These are phyloP conservation scores for Zenarchopterus dispar DNA, from an alignment of 2,797 vertebrate species.

Conservation along the genomic window DNA sequence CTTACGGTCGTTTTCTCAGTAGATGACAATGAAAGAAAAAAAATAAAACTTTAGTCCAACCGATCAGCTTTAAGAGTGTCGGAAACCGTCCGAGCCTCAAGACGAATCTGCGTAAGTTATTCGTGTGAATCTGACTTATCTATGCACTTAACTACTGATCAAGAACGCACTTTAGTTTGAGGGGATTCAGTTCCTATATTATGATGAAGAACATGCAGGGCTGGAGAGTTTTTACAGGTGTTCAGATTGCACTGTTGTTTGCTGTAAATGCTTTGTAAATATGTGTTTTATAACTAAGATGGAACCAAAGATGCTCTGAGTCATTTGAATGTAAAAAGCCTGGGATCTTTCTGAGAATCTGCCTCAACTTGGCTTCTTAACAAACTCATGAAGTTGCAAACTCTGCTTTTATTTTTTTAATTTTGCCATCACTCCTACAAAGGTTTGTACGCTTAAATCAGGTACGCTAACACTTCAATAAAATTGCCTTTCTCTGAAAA, in stretches of 20 bases:
- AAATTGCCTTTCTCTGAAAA: slow-evolving; percentile 33
- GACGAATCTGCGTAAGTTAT: slow-evolving; percentile 19
- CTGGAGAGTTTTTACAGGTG: slow-evolving; percentile 23
- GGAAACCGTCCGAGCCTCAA: slow-evolving; percentile 30
- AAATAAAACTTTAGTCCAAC: slow-evolving; percentile 8
- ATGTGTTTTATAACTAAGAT: slow-evolving; percentile 55
- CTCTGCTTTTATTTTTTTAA: slow-evolving; percentile 8
- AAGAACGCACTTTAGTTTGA: slow-evolving; percentile 80
- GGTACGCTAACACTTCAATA: slow-evolving; percentile 55
- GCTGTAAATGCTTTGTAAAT: slow-evolving; percentile 75
- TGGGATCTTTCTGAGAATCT: slow-evolving; percentile 21
- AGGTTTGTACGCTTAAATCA: slow-evolving; percentile 35
- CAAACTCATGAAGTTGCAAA: slow-evolving; percentile 25
- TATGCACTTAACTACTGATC: slow-evolving; percentile 83
- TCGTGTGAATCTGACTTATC: slow-evolving; percentile 42
- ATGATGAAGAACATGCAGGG: slow-evolving; percentile 63
- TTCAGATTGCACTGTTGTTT: slow-evolving; percentile 67
- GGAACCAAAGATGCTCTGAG: slow-evolving; percentile 75
- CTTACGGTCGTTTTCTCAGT: background rate
- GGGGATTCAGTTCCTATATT: slow-evolving; percentile 39
- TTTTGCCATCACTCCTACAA: slow-evolving; percentile 3
- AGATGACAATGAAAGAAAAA: background rate
- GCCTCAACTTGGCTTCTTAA: slow-evolving; percentile 25
- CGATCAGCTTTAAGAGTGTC: slow-evolving; percentile 17
- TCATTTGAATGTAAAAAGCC: slow-evolving; percentile 49